phyloP scores from a whole-genome alignment of 2,113 vertebrate species.

The Nannobrachium achirus region DNA sequence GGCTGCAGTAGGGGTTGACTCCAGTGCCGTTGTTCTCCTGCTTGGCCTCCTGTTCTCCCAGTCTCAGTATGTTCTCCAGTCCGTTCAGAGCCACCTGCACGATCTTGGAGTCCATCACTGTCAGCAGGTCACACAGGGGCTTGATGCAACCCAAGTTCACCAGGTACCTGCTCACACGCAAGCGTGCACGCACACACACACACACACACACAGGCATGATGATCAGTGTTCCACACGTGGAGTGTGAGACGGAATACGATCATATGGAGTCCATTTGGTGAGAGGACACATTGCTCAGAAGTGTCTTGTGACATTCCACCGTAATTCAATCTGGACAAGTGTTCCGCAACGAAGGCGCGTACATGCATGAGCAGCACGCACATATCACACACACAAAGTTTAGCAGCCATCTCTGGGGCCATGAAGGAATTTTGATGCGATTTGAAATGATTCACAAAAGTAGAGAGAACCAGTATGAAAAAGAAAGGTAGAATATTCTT shows the following conservation, averaged over 20 bases:
- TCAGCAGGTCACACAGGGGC: constrained; percentile 94
- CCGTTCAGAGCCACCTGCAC: constrained; percentile 95
- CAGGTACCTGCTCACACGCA: constrained; percentile 82
- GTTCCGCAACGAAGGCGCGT: neutral
- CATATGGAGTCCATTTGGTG: neutral
- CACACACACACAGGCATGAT: neutral
- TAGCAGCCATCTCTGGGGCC: neutral
- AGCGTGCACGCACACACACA: neutral
- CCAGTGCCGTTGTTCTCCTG: constrained; percentile 85
- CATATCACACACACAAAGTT: neutral
- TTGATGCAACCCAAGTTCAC: constrained; percentile 97
- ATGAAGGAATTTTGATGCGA: neutral
- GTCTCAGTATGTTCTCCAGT: constrained; percentile 93
- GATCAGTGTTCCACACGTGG: neutral
- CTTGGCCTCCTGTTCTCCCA: constrained; percentile 96
- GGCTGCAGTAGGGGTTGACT: constrained; percentile 94
- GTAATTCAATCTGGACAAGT: constrained; percentile 27
- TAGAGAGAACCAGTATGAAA: neutral
- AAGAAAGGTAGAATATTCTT: too few species aligned
- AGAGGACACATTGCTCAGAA: neutral
- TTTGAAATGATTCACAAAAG: neutral
- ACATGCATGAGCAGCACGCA: neutral
- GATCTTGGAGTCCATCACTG: constrained; percentile 98
- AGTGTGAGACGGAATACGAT: neutral
- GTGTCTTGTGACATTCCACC: neutral